Base-by-base conservation (phyloP, 2,888 invertebrate genomes). In the Drosophila formosana region DNA sequence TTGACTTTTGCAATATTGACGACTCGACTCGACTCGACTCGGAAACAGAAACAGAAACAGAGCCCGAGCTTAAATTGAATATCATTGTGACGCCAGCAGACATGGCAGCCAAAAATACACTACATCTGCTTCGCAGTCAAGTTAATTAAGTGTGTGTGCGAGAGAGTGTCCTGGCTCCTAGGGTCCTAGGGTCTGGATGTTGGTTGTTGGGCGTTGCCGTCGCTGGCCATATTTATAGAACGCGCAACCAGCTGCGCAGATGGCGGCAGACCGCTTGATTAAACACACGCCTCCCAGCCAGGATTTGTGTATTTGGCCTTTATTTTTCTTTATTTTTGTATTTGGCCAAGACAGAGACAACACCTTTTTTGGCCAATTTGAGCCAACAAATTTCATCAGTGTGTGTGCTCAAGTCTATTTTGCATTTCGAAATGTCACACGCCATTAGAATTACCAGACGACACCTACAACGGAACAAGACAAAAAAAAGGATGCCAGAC, bases 381-480 rank as follows among this genome's bases (percentile, higher is more conserved):
- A 58, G 68, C 39, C 39, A 56, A 56, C 72, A 68, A 68, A 72
- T 60, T 72, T 62, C 41, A 69, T 62, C 69, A 64, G 52, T 52
- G 49, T 39, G 26, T 51, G 8, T 34, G 43, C 2, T 18, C 18
- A 18, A 18, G 61, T 58, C 68, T 68, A 63, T 70, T 73, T 78
- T 65, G 66, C 74, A 84, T 79, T 76, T 72, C 64, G 63, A 78
- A 74, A 73, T 81, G 81, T 83, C 81, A 63, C 70, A 73, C 60
- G 76, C 53, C 61, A 53, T 61, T 64, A 25, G 52, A 69, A 56
- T 34, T 46, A 30, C 50, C 50, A 60, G 56, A 43, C 39, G 50
- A 25, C 34, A 50, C 34, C 62, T 25, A 25, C 28, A n/a, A 11
- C 11, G 4, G 18, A 18, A 60, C 32, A 41, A 25, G 18, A 23